Percentiles rank a stretch among this genome's conserved stretches.
phyloP scores from a whole-genome alignment of 1,140 invertebrate genomes.

The Achatina immaculata region DNA sequence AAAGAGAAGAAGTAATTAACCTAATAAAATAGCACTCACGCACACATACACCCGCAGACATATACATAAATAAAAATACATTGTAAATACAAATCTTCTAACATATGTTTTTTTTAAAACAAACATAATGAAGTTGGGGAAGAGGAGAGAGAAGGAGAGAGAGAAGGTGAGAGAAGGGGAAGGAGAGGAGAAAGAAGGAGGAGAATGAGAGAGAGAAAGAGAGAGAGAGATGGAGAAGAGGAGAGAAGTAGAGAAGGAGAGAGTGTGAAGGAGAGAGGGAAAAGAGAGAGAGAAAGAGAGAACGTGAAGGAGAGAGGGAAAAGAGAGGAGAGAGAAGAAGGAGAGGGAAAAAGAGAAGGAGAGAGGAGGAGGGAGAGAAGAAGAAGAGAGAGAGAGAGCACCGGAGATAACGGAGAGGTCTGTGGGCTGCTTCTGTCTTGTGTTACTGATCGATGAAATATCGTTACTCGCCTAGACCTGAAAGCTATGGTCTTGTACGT shows the following conservation, averaged over 20 bases:
- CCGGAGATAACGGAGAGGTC: no score
- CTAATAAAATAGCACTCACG: no score
- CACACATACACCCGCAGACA: no score
- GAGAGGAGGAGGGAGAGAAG: slow-evolving; percentile 18
- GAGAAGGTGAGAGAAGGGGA: neutral
- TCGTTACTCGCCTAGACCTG: no score
- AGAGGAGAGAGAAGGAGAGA: neutral
- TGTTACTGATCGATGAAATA: no score
- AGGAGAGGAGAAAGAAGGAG: neutral
- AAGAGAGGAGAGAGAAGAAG: neutral
- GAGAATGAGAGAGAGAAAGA: neutral
- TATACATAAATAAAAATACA: no score
- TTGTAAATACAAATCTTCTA: no score
- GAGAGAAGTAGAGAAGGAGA: slow-evolving; percentile 2
- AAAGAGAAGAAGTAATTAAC: no score
- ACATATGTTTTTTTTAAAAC: no score
- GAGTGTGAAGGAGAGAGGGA: neutral
- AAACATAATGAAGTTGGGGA: no score
- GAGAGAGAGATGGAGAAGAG: neutral
- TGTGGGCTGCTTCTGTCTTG: no score
- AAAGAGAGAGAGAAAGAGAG: neutral
- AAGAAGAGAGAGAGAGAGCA: slow-evolving; percentile 20
- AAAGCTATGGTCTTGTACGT: no score
- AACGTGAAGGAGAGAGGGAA: neutral
- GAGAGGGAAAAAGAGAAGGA: slow-evolving; percentile 24